phyloP scores from a whole-genome alignment of 2,797 vertebrate species.

The Adelosebastes latens region DNA sequence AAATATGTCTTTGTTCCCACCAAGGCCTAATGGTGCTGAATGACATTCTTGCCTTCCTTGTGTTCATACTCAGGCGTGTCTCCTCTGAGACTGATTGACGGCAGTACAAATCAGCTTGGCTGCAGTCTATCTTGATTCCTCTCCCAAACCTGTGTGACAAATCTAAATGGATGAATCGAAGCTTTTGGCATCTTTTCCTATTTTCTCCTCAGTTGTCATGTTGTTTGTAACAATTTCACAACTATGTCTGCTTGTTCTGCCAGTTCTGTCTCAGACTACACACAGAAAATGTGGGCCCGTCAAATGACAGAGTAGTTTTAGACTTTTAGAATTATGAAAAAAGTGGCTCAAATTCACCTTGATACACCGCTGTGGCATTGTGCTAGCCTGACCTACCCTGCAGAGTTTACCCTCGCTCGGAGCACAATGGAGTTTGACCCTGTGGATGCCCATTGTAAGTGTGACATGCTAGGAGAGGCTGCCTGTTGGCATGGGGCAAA shows the following conservation, averaged over 20 bases:
- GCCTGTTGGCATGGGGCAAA: background rate
- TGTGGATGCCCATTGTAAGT: conserved; percentile 8
- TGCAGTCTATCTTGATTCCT: conserved; percentile 45
- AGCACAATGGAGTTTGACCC: conserved; percentile 34
- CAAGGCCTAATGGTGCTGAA: conserved; percentile 9
- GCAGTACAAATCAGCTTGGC: conserved; percentile 34
- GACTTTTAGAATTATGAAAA: background rate
- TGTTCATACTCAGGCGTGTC: conserved; percentile 1
- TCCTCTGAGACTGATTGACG: conserved; percentile 58
- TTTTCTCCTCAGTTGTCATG: conserved; percentile 11
- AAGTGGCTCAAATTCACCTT: conserved; percentile 37
- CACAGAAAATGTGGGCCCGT: background rate
- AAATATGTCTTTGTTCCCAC: conserved; percentile 31
- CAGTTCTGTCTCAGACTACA: background rate
- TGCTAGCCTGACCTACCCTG: background rate
- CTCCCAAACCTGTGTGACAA: conserved; percentile 37
- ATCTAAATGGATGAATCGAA: conserved; percentile 38
- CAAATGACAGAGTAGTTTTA: background rate
- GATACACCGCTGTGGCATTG: conserved; percentile 1
- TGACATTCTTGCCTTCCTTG: conserved; percentile 11
- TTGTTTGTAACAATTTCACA: conserved; percentile 28
- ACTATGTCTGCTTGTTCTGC: background rate
- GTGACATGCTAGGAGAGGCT: conserved; percentile 10
- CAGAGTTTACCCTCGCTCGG: conserved; percentile 21
- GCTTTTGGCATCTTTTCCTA: conserved; percentile 22